Conservation (phyloP, 1,140 invertebrate species). For the Aphaenogaster floridana region DNA sequence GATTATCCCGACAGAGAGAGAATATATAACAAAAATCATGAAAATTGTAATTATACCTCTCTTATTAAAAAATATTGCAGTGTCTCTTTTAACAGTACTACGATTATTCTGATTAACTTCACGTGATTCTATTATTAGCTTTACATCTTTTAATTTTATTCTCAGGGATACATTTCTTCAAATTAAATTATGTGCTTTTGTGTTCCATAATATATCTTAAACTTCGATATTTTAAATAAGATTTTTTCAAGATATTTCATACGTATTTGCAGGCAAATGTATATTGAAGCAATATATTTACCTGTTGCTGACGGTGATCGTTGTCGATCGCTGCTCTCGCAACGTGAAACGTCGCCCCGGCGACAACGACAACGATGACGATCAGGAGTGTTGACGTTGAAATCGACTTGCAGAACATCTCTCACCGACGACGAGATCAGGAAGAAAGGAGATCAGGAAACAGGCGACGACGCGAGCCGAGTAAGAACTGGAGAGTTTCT, state of each 20-base stretch:
- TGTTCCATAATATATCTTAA: not conserved
- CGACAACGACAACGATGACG: not conserved
- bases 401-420: constrained; percentile 47
- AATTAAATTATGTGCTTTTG: not conserved
- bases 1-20: not conserved
- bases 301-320: constrained; percentile 71
- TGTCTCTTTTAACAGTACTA: not conserved
- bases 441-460: not conserved
- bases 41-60: not conserved
- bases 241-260: not conserved
- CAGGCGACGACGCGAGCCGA: not conserved
- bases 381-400: constrained; percentile 20
- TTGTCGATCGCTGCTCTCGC: constrained; percentile 59
- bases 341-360: not conserved
- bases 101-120: not conserved
- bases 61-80: not conserved
- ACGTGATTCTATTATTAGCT: not conserved
- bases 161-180: not conserved
- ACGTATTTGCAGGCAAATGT: not conserved
- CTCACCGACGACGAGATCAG: not conserved
- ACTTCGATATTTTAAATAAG: not conserved
- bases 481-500: not conserved
- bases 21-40: not conserved
- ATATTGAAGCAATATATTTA: constrained; percentile 27
- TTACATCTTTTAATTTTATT: not conserved